Evolutionary conservation across 2,888 invertebrate genomes (phyloP), one percentile per base, ranked within the genome.

Genomic region (Pachymerium ferrugineum): DNA sequence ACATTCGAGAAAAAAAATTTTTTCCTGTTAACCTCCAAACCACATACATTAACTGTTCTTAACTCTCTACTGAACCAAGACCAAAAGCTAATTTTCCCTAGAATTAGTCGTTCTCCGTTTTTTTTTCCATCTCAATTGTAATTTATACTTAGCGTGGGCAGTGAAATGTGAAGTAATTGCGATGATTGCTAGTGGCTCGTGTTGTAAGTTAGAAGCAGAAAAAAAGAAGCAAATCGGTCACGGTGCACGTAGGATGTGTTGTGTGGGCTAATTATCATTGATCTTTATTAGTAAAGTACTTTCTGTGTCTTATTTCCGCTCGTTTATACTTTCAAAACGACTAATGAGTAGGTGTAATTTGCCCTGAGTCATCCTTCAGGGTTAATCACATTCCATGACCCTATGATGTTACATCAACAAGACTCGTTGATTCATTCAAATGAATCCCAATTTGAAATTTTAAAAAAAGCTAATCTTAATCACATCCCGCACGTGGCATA

Each of bases 131-230:
- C n/a, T n/a, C n/a, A n/a, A n/a, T n/a, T n/a, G n/a, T n/a, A n/a
- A n/a, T n/a, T n/a, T n/a, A n/a, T n/a, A n/a, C n/a, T n/a, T n/a
- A n/a, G 19, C 22, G 47, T 47, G 47, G 47, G 47, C 47, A 47
- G 47, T 19, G 47, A 47, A 47, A 47, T 47, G 47, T 47, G 47
- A 47, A 47, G 47, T 47, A 47, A 47, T 47, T 47, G 47, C 47
- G 47, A 47, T 47, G 47, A 47, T 47, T 47, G 47, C 47, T 19
- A 47, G 47, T 47, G 47, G 47, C 47, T 47, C 47, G 47, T 47
- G 47, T 47, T 47, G 47, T 12, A 19, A 47, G 47, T 47, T 47
- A 47, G 19, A 16, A 47, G 22, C 19, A 3, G n/a, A n/a, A 47
- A 47, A 47, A 47, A 47, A 38, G 38, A 47, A 38, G 16, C 47